phyloP scores from a whole-genome alignment of 2,888 invertebrate species.

The Cerastis rubricosa region DNA sequence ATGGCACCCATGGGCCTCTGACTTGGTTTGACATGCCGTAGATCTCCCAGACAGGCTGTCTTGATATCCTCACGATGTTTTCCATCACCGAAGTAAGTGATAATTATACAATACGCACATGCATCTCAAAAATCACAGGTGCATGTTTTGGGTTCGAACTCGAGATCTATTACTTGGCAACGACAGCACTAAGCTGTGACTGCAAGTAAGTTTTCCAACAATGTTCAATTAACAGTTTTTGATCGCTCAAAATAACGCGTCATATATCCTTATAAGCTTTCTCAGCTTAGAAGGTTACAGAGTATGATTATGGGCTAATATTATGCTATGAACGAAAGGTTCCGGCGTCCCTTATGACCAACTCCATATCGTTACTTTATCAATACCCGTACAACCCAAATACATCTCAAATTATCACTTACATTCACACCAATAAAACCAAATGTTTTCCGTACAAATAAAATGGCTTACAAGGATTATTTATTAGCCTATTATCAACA shows the following conservation, averaged over 20 bases:
- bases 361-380: neutral
- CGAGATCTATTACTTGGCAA: no score
- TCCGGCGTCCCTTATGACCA: neutral
- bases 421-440: constrained; percentile 15
- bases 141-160: no score
- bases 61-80: no score
- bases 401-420: constrained; percentile 20
- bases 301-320: neutral
- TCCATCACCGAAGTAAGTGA: no score
- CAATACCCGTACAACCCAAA: constrained; percentile 10
- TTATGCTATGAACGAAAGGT: neutral
- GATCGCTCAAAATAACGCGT: neutral
- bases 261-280: neutral
- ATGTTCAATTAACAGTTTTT: neutral
- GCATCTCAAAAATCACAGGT: no score
- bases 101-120: no score
- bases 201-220: neutral
- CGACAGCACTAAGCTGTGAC: no score
- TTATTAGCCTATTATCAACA: constrained; percentile 55
- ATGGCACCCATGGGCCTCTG: no score
- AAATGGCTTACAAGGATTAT: constrained; percentile 38
- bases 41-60: no score
- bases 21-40: no score
- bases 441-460: constrained; percentile 26
- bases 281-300: neutral